Evolutionary conservation across 2,113 vertebrate species (phyloP).

Genomic region (Channa argus): DNA sequence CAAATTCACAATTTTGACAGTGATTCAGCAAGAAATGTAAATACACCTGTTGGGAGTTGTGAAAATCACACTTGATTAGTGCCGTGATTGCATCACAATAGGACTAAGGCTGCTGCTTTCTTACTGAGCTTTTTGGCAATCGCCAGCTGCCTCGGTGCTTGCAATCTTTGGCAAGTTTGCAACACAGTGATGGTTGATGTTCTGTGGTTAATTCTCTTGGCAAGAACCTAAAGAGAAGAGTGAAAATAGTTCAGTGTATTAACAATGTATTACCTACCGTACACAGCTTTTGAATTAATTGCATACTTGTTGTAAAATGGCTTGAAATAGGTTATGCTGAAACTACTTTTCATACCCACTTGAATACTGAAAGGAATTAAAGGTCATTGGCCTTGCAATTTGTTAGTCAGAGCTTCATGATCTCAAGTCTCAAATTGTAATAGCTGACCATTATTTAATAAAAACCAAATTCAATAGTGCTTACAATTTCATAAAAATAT

Average conservation of each 20-base stretch:
- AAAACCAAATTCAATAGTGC: conserved; percentile 14
- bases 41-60: conserved; percentile 17
- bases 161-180: not conserved
- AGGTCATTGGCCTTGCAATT: not conserved
- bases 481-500: conserved; percentile 1
- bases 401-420: not conserved
- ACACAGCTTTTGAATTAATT: not conserved
- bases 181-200: not conserved
- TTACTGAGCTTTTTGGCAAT: not conserved
- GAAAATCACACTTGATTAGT: conserved; percentile 28
- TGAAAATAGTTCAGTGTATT: not conserved
- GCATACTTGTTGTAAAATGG: not conserved
- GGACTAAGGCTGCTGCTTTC: not conserved
- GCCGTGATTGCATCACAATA: not conserved
- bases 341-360: too few relatives aligned
- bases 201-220: conserved; percentile 77
- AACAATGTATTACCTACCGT: not conserved
- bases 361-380: not conserved
- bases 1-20: conserved; percentile 31
- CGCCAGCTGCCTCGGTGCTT: not conserved
- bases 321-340: not conserved
- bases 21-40: conserved; percentile 28
- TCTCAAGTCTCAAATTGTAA: not conserved
- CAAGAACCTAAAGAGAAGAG: conserved; percentile 78
- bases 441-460: conserved; percentile 1